Base-by-base conservation (phyloP, 2,888 invertebrate species). In the Megamerina dolium region DNA sequence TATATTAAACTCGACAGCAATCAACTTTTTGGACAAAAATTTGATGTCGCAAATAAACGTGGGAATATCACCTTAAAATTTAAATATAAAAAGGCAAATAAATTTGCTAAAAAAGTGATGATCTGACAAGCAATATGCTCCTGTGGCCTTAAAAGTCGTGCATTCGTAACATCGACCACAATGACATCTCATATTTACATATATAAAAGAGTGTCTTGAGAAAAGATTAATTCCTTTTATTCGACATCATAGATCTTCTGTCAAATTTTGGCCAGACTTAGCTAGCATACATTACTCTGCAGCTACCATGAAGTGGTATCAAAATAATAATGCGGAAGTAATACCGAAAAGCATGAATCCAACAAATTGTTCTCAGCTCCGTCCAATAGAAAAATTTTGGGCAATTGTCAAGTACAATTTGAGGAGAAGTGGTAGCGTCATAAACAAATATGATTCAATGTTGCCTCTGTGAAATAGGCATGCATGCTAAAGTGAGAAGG, bases 71-170 rank as follows among this genome's bases (percentile, higher is more conserved):
- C n/a, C n/a, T n/a, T n/a, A n/a, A n/a, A n/a, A n/a, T n/a, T n/a
- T n/a, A n/a, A n/a, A n/a, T n/a, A n/a, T n/a, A n/a, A n/a, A n/a
- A n/a, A n/a, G n/a, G n/a, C n/a, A n/a, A n/a, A n/a, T n/a, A n/a
- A n/a, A n/a, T n/a, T n/a, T n/a, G n/a, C n/a, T n/a, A n/a, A n/a
- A n/a, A n/a, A n/a, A n/a, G n/a, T n/a, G n/a, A 34, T 18, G 18
- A 18, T 27, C 5, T 37, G 37, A n/a, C 27, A 37, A 16, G 37
- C 37, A 26, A 37, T 37, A 16, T 37, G 37, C 21, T 23, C 23
- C 17, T 37, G 26, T 37, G 37, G 37, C 16, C 27, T 16, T 37
- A 37, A 37, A 27, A 37, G 37, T 37, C 27, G 37, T 17, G 26
- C 37, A 3, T 37, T 37, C 17, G 27, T 37, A 14, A 27, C 27